Conservation (phyloP, 2,888 invertebrate species). For the Rotaria sp. region DNA sequence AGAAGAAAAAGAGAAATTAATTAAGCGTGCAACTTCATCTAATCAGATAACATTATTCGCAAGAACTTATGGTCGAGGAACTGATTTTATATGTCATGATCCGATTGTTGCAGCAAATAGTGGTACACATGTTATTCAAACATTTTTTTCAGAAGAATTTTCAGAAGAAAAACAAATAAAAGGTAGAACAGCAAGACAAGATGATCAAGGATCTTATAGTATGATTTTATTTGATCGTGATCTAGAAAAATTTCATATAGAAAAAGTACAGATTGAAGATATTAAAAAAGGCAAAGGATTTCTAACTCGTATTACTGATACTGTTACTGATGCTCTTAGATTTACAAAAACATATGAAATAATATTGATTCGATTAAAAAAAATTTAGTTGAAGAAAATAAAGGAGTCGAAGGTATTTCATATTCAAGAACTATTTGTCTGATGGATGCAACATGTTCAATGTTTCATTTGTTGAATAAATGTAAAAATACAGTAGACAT, state of each 20-base stretch:
- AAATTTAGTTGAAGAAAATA: neutral
- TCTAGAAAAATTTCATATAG: no score
- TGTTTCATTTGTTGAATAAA: neutral
- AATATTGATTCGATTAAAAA: no score
- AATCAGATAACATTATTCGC: neutral
- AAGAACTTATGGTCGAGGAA: slow-evolving; percentile 5
- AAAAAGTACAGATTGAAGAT: no score
- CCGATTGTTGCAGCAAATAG: neutral
- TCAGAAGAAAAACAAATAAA: no score
- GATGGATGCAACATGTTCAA: neutral
- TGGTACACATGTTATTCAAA: slow-evolving; percentile 23
- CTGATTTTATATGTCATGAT: neutral
- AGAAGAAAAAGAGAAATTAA: neutral
- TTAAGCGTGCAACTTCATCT: neutral
- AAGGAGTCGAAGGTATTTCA: neutral
- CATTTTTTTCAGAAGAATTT: no score
- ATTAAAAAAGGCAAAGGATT: no score
- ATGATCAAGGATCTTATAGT: slow-evolving; percentile 8
- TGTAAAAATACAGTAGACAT: neutral
- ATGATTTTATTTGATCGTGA: neutral
- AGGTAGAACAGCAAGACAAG: no score
- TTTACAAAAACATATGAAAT: no score
- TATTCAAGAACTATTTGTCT: neutral
- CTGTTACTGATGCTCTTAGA: no score
- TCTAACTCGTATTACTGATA: no score